Percentiles rank a stretch among this genome's conserved stretches.
Conservation (phyloP, 2,797 vertebrate species). For the Pseudochaenichthys georgianus region DNA sequence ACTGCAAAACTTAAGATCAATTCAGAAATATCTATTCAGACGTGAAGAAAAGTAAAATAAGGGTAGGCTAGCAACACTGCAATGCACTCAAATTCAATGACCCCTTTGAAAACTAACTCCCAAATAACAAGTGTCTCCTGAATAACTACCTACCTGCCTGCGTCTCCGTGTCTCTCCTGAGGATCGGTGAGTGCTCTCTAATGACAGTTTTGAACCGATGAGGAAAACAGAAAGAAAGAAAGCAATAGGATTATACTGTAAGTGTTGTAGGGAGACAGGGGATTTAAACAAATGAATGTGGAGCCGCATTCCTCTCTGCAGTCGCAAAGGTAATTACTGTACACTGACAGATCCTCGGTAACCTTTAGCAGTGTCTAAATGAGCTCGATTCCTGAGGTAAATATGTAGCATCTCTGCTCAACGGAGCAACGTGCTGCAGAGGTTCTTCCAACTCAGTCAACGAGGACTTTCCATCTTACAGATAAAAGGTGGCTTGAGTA, state of each 20-base stretch:
- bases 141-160: slow-evolving; percentile 57
- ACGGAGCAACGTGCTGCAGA: slow-evolving; percentile 29
- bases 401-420: slow-evolving; percentile 41
- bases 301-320: slow-evolving; percentile 14
- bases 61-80: not conserved
- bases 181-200: slow-evolving; percentile 49
- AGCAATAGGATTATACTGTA: slow-evolving; percentile 7
- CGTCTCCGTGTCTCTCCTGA: slow-evolving; percentile 40
- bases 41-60: not conserved
- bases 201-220: slow-evolving; percentile 35
- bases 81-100: slow-evolving; percentile 4
- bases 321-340: slow-evolving; percentile 56
- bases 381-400: slow-evolving; percentile 54
- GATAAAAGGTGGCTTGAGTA: not conserved
- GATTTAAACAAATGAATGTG: slow-evolving; percentile 47
- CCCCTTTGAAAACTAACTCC: slow-evolving; percentile 32
- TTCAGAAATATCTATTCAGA: not conserved
- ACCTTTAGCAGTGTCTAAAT: slow-evolving; percentile 64
- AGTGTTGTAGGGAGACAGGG: slow-evolving; percentile 22
- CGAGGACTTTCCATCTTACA: slow-evolving; percentile 20
- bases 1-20: slow-evolving; percentile 3
- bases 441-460: slow-evolving; percentile 6
- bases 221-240: too few species aligned
- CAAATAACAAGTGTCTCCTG: slow-evolving; percentile 43
- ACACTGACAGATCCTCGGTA: slow-evolving; percentile 53